phyloP scores from a whole-genome alignment of 2,113 vertebrate species.

The Cairina moschata region DNA sequence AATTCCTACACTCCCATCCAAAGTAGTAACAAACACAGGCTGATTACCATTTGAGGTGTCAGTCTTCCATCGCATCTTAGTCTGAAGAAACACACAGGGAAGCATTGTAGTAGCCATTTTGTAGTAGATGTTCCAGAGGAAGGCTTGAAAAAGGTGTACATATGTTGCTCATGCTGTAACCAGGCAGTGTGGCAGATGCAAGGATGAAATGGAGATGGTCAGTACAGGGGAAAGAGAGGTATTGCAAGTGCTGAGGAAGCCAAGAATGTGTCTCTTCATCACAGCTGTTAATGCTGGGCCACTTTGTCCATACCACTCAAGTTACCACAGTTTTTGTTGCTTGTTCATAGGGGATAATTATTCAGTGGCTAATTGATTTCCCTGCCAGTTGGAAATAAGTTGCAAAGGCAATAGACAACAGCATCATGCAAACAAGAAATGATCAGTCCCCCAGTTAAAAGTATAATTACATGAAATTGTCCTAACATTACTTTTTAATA shows the following conservation, averaged over 20 bases:
- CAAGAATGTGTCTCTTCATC: neutral
- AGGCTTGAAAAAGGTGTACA: fast-evolving
- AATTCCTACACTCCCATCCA: neutral
- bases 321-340: neutral
- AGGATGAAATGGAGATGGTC: neutral
- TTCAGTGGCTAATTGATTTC: constrained; percentile 26
- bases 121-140: neutral
- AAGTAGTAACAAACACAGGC: neutral
- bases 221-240: neutral
- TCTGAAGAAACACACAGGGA: neutral
- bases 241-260: neutral
- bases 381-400: constrained; percentile 12
- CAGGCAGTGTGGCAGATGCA: neutral
- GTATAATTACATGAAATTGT: constrained; percentile 53
- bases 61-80: neutral
- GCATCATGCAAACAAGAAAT: neutral
- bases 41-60: neutral
- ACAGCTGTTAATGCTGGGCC: neutral
- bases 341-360: neutral
- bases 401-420: neutral
- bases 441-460: constrained; percentile 40
- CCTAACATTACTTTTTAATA: constrained; percentile 65
- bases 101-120: neutral
- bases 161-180: neutral
- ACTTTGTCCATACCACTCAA: neutral